phyloP scores from a whole-genome alignment of 2,888 invertebrate species.

The Portevinia maculata region DNA sequence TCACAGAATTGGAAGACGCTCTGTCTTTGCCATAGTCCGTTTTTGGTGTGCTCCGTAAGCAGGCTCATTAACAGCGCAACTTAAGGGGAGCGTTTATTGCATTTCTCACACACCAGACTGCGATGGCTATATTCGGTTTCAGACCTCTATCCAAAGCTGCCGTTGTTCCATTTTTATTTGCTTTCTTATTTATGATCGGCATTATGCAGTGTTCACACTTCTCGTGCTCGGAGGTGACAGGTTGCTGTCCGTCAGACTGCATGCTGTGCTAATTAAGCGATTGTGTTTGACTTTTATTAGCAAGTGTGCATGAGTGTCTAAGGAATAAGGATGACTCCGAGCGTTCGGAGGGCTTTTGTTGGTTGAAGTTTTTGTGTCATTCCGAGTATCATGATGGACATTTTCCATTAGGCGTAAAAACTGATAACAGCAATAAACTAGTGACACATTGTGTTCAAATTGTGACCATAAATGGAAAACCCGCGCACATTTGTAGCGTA shows the following conservation, averaged over 20 bases:
- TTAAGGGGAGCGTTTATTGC: slow-evolving; percentile 54
- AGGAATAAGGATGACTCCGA: slow-evolving; percentile 39
- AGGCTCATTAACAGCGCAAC: slow-evolving; percentile 65
- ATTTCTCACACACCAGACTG: slow-evolving; percentile 44
- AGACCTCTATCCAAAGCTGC: not conserved
- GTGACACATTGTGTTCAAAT: slow-evolving; percentile 70
- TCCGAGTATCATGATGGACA: slow-evolving; percentile 58
- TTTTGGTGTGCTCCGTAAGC: slow-evolving; percentile 17
- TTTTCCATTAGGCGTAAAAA: slow-evolving; percentile 40
- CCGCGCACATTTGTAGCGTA: slow-evolving; percentile 8
- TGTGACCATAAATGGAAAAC: slow-evolving; percentile 52
- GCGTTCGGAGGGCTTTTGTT: slow-evolving; percentile 6
- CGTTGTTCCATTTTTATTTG: slow-evolving; percentile 55
- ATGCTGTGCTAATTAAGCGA: slow-evolving; percentile 70
- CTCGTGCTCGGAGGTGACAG: slow-evolving; percentile 53
- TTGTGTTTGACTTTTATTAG: slow-evolving; percentile 73
- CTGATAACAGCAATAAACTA: slow-evolving; percentile 62
- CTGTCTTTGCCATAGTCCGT: slow-evolving; percentile 39
- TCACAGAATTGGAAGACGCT: slow-evolving; percentile 57
- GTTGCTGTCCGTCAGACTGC: slow-evolving; percentile 44
- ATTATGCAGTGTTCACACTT: slow-evolving; percentile 67
- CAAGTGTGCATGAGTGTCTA: slow-evolving; percentile 54
- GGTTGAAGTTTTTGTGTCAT: not conserved
- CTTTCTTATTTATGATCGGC: slow-evolving; percentile 62
- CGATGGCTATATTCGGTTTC: not conserved